Conservation (phyloP, 1,140 invertebrate species). For the Steinernema feltiae region DNA sequence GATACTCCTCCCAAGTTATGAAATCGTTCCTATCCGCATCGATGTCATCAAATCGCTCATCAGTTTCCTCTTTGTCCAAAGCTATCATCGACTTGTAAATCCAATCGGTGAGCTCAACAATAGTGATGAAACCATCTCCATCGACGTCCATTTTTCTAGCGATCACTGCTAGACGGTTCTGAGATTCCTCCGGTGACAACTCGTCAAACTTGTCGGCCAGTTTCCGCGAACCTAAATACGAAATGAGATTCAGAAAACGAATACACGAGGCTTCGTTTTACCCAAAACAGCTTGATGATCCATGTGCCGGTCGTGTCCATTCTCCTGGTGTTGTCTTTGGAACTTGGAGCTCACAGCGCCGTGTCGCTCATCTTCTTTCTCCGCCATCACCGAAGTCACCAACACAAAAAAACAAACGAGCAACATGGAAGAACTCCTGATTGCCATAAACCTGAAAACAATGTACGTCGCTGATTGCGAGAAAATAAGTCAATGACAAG, state of each 20-base stretch:
- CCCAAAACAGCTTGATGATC: slow-evolving; percentile 45
- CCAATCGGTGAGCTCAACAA: slow-evolving; percentile 80
- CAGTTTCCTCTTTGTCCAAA: slow-evolving; percentile 78
- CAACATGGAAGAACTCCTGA: background rate
- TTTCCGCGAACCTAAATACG: slow-evolving; percentile 75
- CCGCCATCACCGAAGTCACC: background rate
- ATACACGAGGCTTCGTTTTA: background rate
- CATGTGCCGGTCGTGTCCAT: slow-evolving; percentile 27
- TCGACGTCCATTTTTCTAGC: slow-evolving; percentile 83
- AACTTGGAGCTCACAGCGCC: background rate
- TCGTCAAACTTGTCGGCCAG: slow-evolving; percentile 86
- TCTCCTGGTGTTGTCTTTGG: background rate
- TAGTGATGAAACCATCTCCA: slow-evolving; percentile 71
- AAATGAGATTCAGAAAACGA: too few relatives aligned
- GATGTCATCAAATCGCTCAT: slow-evolving; percentile 76
- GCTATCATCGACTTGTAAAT: slow-evolving; percentile 73
- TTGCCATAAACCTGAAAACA: background rate
- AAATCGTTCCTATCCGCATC: slow-evolving; percentile 75
- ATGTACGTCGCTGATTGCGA: too few relatives aligned
- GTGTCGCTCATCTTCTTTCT: background rate
- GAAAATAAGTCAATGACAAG: too few relatives aligned
- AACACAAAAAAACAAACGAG: background rate
- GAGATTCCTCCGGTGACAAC: slow-evolving; percentile 77
- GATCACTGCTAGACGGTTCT: slow-evolving; percentile 70
- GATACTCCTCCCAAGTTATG: slow-evolving; percentile 81